Base-by-base conservation (phyloP, 2,797 vertebrate species). In the Platyrinchus mystaceus region DNA sequence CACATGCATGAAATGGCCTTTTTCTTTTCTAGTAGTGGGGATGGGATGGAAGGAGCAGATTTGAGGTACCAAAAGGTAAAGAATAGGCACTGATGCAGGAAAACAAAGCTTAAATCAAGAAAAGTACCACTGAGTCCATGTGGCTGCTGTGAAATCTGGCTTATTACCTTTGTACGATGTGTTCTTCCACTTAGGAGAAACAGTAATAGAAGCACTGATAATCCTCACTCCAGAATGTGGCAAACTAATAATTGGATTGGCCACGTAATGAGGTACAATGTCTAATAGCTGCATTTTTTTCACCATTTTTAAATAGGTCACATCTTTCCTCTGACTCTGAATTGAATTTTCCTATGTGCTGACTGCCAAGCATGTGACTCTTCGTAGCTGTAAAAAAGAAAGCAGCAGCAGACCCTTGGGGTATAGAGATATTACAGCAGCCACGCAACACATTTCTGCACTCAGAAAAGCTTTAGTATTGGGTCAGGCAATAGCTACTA, bases 341-440 rank as follows among this genome's bases (percentile, higher is more conserved):
- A 90, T 53, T 0, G 2, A 74, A 79, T 91, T 92, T 92, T 94
- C 73, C 69, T 87, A 77, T 70, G 52, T 79, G 76, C 55, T 62
- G 41, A 85, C 43, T 58, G 74, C 82, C 89, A 93, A 93, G 69
- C 86, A 91, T 94, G 90, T 94, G 90, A 96, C 70, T 86, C 28
- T 71, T 64, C 37, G 2, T 71, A 34, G 53, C 82, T 69, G 78
- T 80, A 86, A 63, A 96, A 94, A 59, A 81, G 63, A 88, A 87
- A 92, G 68, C 90, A 92, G 83, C 83, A 95, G 94, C 90, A 95
- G 90, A 93, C 87, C 92, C 95, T 87, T 88, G 73, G 95, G 95
- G 86, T 88, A 77, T 39, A 63, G 62, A 80, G 84, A 85, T 68
- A 89, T 94, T 95, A 66, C 92, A 91, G 80, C 87, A 97, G 92